A percentile compares a stretch with the other conserved stretches of the same genome.
Evolutionary conservation across 2,888 invertebrate genomes (phyloP).

Genomic region (Torymus tubicola): DNA sequence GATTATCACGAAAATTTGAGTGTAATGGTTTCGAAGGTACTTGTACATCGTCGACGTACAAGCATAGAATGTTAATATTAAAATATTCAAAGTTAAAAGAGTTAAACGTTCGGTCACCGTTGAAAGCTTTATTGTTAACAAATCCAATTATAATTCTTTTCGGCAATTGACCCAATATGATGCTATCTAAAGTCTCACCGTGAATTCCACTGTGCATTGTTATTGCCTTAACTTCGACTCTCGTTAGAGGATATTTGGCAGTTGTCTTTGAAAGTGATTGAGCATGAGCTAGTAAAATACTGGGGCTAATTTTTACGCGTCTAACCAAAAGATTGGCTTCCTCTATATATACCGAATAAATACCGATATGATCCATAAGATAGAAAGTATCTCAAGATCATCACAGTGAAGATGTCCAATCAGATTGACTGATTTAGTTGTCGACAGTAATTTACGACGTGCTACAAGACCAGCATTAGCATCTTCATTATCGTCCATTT

Average conservation of each 20-base stretch:
- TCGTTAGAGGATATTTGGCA: constrained; percentile 60
- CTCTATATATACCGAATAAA: constrained; percentile 38
- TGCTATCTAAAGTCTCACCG: constrained; percentile 65
- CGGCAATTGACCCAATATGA: constrained; percentile 55
- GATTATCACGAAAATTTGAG: constrained; percentile 58
- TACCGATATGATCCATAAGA: constrained; percentile 45
- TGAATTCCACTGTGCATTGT: constrained; percentile 60
- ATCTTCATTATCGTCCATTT: not conserved
- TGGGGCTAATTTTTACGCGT: constrained; percentile 61
- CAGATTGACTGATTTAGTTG: not conserved
- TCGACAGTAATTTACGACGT: not conserved
- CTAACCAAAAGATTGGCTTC: constrained; percentile 58
- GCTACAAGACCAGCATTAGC: not conserved
- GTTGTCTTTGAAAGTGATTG: constrained; percentile 50
- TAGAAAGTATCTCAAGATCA: not conserved
- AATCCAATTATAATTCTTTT: too few species aligned
- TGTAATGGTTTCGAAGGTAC: constrained; percentile 55
- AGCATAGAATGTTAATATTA: too few species aligned
- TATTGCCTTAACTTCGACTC: constrained; percentile 60
- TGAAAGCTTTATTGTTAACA: too few species aligned
- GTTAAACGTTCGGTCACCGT: too few species aligned
- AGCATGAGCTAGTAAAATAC: constrained; percentile 62
- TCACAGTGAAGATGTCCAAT: constrained; percentile 60
- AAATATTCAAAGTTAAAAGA: too few species aligned
- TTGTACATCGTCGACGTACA: too few species aligned